Conservation (phyloP, 2,888 invertebrate species). For the Cephonodes hylas region DNA sequence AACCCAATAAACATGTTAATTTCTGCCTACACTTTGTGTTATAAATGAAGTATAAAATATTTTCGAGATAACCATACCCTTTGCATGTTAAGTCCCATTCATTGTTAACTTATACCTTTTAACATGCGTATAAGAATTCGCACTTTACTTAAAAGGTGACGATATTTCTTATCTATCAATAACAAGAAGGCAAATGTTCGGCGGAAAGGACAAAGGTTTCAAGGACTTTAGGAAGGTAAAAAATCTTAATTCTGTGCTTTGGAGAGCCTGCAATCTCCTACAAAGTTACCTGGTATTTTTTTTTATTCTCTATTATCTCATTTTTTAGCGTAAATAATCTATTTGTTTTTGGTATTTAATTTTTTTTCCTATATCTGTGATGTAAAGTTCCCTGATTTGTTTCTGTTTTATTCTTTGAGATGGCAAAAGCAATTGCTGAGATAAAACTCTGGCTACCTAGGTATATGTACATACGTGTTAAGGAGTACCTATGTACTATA, state of each 20-base stretch:
- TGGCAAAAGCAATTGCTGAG: no score
- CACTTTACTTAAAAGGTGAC: slow-evolving; percentile 10
- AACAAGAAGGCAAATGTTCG: not conserved
- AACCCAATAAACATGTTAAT: not conserved
- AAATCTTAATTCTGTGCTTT: not conserved
- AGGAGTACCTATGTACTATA: no score
- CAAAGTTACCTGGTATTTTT: not conserved
- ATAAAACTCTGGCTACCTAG: no score
- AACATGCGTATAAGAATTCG: slow-evolving; percentile 1
- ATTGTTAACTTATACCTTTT: not conserved
- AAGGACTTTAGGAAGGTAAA: not conserved
- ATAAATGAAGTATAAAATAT: not conserved
- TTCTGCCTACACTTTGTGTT: not conserved
- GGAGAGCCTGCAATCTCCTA: not conserved
- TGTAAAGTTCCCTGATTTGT: no score
- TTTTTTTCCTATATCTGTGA: no score
- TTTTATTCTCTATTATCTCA: no score
- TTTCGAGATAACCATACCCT: not conserved
- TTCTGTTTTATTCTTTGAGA: no score
- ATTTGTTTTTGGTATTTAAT: no score
- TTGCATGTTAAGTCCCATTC: not conserved
- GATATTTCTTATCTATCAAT: slow-evolving; percentile 3
- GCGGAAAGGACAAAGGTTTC: not conserved
- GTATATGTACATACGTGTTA: no score
- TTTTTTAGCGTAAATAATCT: no score